Evolutionary conservation across 2,888 invertebrate species (phyloP).

Genomic region (Lasioglossum malachurum): DNA sequence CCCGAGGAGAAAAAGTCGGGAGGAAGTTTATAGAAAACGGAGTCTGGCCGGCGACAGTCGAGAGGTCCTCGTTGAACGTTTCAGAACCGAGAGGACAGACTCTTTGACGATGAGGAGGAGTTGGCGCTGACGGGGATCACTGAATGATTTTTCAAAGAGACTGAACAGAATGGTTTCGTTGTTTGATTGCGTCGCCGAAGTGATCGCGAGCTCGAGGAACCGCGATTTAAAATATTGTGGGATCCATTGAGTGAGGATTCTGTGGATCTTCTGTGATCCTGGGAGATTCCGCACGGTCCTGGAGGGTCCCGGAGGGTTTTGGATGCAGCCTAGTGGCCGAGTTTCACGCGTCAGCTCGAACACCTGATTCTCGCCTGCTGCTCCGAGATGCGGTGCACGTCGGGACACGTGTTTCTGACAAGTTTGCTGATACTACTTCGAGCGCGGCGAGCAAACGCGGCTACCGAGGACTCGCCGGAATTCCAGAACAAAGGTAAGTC

Average conservation of each 20-base stretch:
- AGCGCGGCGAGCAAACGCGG: conserved; percentile 64
- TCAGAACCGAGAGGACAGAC: neutral
- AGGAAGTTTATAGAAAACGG: conserved; percentile 49
- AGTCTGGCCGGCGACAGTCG: neutral
- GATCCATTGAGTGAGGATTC: conserved; percentile 30
- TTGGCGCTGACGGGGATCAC: neutral
- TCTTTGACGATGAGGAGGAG: neutral
- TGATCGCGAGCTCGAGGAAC: conserved; percentile 29
- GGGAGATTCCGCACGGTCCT: conserved; percentile 58
- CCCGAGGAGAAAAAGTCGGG: conserved; percentile 14
- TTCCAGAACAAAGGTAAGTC: conserved; percentile 80
- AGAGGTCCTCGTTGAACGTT: neutral
- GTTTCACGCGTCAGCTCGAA: conserved; percentile 69
- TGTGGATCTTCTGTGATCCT: neutral
- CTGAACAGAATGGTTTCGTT: conserved; percentile 42
- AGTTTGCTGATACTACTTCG: conserved; percentile 76
- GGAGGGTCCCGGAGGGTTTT: conserved; percentile 25
- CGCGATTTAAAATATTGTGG: conserved; percentile 28
- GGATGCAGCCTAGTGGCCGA: conserved; percentile 40
- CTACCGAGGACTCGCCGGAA: conserved; percentile 77
- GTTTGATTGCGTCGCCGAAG: conserved; percentile 14
- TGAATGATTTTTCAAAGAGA: neutral
- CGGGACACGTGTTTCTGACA: conserved; percentile 79
- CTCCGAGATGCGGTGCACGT: conserved; percentile 81
- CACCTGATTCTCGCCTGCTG: conserved; percentile 66